Conservation (phyloP, 2,113 vertebrate species). For the Bos indicus region DNA sequence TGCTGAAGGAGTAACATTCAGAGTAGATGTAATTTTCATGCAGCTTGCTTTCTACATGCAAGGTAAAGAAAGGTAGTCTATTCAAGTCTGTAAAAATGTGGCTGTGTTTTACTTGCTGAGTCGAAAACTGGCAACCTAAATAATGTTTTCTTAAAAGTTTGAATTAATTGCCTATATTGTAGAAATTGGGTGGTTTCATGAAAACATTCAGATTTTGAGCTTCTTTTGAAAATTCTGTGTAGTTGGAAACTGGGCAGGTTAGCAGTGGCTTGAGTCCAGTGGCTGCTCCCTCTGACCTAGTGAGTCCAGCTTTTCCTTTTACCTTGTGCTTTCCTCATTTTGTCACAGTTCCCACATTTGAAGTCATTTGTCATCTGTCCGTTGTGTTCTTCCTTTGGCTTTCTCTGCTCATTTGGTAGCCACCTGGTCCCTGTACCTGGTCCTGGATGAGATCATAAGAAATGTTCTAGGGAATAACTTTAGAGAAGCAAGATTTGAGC, state of each 20-base stretch:
- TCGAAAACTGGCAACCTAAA: neutral
- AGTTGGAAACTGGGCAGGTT: neutral
- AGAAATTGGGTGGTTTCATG: neutral
- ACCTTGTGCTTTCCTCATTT: neutral
- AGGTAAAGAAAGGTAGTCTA: neutral
- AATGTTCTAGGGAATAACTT: neutral
- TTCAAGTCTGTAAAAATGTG: neutral
- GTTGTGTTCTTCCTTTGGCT: neutral
- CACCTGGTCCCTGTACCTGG: neutral
- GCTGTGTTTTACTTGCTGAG: neutral
- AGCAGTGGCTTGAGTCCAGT: neutral
- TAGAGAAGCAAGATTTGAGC: neutral
- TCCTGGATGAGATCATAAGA: neutral
- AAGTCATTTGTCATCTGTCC: neutral
- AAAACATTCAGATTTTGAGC: neutral
- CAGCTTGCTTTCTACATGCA: neutral
- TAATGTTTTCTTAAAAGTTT: neutral
- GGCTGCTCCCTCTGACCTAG: neutral
- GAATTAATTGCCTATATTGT: neutral
- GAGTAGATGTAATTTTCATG: neutral
- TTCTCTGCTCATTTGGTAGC: neutral
- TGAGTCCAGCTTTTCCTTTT: neutral
- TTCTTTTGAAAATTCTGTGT: neutral
- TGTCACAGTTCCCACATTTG: neutral
- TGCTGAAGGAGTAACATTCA: neutral